Percentiles rank a stretch among this genome's conserved stretches.
Conservation (phyloP, 2,797 vertebrate genomes). For the Acipenser transmontanus region DNA sequence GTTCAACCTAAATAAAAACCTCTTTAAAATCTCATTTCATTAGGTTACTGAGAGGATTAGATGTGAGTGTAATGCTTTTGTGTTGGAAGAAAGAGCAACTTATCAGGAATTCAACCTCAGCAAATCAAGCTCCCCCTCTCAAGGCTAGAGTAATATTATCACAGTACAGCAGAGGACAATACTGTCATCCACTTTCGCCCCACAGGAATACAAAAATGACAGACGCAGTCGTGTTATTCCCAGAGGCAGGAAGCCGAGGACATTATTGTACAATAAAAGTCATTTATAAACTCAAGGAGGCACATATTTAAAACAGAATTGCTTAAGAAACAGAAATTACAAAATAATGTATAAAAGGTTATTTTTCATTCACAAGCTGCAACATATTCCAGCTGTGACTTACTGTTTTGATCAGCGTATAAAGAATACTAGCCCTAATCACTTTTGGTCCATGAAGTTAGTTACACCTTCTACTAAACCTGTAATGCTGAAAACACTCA, state of each 20-base stretch:
- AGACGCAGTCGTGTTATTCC: conserved; percentile 31
- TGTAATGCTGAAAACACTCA: too few relatives aligned
- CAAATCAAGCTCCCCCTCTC: conserved; percentile 17
- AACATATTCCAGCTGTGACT: too few relatives aligned
- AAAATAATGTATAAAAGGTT: conserved; percentile 8
- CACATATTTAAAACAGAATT: conserved; percentile 27
- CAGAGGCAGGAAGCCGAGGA: conserved; percentile 23
- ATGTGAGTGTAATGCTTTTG: conserved; percentile 1
- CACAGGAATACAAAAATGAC: conserved; percentile 30
- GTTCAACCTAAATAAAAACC: conserved; percentile 11
- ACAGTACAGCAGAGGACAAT: conserved; percentile 3
- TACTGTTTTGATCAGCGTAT: too few relatives aligned
- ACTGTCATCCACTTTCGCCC: conserved; percentile 14
- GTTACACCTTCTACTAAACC: too few relatives aligned
- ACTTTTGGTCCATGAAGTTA: too few relatives aligned
- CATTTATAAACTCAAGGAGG: conserved; percentile 26
- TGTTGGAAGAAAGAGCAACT: not conserved
- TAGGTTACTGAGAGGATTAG: conserved; percentile 15
- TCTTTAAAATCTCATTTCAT: conserved; percentile 21
- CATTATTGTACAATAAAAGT: conserved; percentile 34
- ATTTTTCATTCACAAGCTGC: not conserved
- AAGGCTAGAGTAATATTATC: conserved; percentile 22
- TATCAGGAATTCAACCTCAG: conserved; percentile 12
- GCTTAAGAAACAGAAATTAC: conserved; percentile 20
- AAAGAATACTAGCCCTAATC: too few relatives aligned